Conservation (phyloP, 2,888 invertebrate genomes). For the Himalopsyche tibetana region DNA sequence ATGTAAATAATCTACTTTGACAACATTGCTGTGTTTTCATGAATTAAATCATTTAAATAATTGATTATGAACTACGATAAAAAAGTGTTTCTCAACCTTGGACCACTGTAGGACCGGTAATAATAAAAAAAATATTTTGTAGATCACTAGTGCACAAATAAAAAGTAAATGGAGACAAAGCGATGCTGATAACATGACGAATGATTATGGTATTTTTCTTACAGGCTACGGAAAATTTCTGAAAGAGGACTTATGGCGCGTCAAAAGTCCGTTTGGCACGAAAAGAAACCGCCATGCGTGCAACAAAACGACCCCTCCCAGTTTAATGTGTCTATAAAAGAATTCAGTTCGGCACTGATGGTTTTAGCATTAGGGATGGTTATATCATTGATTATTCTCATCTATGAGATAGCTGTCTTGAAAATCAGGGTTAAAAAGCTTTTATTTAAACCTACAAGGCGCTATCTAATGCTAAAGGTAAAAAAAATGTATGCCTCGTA, state of each 20-base stretch:
- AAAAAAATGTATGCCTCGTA: not conserved
- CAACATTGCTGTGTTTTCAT: not conserved
- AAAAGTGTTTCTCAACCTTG: no score
- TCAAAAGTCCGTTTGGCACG: conserved; percentile 78
- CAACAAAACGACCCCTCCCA: conserved; percentile 72
- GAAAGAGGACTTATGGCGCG: conserved; percentile 80
- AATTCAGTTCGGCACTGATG: conserved; percentile 78
- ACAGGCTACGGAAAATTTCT: conserved; percentile 77
- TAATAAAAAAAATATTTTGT: no score
- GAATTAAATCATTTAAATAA: not conserved
- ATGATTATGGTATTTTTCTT: conserved; percentile 58
- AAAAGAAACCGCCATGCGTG: conserved; percentile 78
- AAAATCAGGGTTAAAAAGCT: not conserved
- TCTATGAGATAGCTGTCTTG: conserved; percentile 69
- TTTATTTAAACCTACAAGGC: not conserved
- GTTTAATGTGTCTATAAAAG: conserved; percentile 77
- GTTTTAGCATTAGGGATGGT: conserved; percentile 75
- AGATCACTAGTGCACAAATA: no score
- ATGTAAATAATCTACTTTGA: conserved; percentile 66
- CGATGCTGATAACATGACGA: no score
- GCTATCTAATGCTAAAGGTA: not conserved
- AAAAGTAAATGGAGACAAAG: no score
- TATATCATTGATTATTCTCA: conserved; percentile 70
- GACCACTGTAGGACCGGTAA: no score
- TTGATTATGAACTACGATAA: no score